phyloP scores from a whole-genome alignment of 2,113 vertebrate genomes.

The Corythoichthys intestinalis region DNA sequence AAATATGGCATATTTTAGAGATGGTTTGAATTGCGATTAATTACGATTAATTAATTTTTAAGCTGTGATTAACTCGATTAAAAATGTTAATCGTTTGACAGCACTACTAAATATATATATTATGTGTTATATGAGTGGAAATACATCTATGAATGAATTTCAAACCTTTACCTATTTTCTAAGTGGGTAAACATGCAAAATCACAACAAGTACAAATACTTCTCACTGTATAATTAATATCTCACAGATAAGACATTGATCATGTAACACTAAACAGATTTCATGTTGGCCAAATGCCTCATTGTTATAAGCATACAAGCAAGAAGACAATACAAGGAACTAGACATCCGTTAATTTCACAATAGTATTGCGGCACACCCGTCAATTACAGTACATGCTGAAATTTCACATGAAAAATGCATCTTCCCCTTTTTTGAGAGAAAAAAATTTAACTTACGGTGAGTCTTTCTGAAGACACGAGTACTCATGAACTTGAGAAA shows the following conservation, averaged over 20 bases:
- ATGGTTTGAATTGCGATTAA: too few relatives aligned
- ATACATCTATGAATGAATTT: too few relatives aligned
- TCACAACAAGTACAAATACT: too few relatives aligned
- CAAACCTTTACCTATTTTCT: too few relatives aligned
- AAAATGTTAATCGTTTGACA: too few relatives aligned
- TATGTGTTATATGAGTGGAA: too few relatives aligned
- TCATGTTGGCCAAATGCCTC: neutral
- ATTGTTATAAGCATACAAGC: neutral
- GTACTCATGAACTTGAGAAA: slow-evolving; percentile 98
- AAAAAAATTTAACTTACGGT: slow-evolving; percentile 80
- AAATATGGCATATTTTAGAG: too few relatives aligned
- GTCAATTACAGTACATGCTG: neutral
- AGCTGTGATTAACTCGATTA: too few relatives aligned
- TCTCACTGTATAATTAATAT: too few relatives aligned
- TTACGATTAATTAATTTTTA: too few relatives aligned
- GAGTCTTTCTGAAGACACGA: slow-evolving; percentile 91
- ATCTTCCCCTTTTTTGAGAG: slow-evolving; percentile 5
- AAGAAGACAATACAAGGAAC: slow-evolving; percentile 10
- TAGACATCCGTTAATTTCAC: neutral
- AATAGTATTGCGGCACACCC: neutral
- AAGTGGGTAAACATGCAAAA: too few relatives aligned
- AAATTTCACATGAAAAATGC: neutral
- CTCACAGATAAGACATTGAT: neutral
- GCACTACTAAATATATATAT: too few relatives aligned
- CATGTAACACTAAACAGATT: neutral